phyloP scores from a whole-genome alignment of 2,888 invertebrate species.

The Gonocerus acuteangulatus region DNA sequence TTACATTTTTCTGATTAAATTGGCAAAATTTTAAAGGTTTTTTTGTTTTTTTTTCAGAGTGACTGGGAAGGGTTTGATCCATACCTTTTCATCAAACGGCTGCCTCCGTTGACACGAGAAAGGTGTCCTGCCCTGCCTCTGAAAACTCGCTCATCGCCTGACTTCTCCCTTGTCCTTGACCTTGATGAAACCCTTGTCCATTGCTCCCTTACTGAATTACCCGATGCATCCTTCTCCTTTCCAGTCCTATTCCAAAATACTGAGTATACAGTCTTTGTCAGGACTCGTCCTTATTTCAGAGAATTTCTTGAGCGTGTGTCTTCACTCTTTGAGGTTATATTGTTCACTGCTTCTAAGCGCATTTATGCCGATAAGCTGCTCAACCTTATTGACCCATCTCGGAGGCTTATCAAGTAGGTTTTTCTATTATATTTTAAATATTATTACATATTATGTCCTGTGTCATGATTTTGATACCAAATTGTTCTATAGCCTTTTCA shows the following conservation, averaged over 20 bases:
- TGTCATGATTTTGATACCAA: too few species aligned
- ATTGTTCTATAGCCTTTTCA: too few species aligned
- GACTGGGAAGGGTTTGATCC: constrained; percentile 80
- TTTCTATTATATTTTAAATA: constrained; percentile 18
- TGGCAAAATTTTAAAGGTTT: too few species aligned
- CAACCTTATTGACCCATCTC: constrained; percentile 80
- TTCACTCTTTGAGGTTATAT: constrained; percentile 79
- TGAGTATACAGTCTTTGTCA: constrained; percentile 73
- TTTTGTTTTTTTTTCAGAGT: constrained; percentile 27
- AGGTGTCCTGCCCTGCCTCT: constrained; percentile 77
- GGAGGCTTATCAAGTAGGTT: constrained; percentile 75
- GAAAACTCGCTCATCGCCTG: constrained; percentile 85
- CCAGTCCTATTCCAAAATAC: constrained; percentile 64
- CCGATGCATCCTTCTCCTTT: constrained; percentile 88
- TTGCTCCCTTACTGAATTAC: constrained; percentile 83
- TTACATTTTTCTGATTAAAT: too few species aligned
- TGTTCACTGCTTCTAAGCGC: constrained; percentile 92
- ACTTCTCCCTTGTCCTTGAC: constrained; percentile 68
- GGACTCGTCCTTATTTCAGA: constrained; percentile 82
- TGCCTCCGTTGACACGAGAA: constrained; percentile 67
- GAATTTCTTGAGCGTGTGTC: constrained; percentile 88
- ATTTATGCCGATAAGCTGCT: constrained; percentile 90
- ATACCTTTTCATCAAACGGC: constrained; percentile 82
- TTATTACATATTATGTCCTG: too few species aligned
- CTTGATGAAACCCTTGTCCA: constrained; percentile 93